phyloP scores from a whole-genome alignment of 1,140 invertebrate species.

The Chionoecetes opilio region DNA sequence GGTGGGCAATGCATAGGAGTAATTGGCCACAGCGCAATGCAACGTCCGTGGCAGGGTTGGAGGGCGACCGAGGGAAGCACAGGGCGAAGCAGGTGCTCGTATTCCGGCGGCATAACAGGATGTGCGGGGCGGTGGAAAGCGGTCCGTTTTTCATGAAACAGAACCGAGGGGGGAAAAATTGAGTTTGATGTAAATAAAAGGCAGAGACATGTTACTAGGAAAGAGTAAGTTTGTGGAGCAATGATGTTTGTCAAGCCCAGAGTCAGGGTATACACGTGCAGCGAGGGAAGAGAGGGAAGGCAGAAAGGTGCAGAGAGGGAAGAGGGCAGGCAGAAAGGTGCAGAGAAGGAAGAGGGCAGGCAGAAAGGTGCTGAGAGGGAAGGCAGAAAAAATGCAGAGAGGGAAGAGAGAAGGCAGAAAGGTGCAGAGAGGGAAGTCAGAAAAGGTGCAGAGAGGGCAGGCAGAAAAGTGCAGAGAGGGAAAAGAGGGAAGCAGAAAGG shows the following conservation, averaged over 20 bases:
- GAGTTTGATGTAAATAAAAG: not conserved
- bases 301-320: not conserved
- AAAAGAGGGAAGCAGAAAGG: not conserved
- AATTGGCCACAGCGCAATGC: not conserved
- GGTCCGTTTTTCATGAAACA: not conserved
- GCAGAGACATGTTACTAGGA: not conserved
- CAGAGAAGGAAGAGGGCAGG: no score
- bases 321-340: no score
- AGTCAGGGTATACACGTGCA: not conserved
- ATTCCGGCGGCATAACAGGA: not conserved
- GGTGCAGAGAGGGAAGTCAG: not conserved
- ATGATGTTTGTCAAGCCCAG: not conserved
- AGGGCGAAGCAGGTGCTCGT: no score
- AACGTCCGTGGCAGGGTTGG: not conserved
- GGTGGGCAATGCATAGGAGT: not conserved
- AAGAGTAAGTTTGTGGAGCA: not conserved
- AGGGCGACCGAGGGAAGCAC: not conserved
- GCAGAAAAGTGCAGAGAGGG: no score
- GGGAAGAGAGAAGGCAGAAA: not conserved
- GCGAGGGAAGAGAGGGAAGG: no score
- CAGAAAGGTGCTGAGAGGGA: not conserved
- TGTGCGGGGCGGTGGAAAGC: not conserved
- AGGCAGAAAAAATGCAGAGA: no score
- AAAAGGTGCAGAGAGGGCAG: no score
- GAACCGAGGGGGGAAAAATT: not conserved